Evolutionary conservation across 92 coral and sea anemone species (phyloP).

Genomic region (Bergia sp.): DNA sequence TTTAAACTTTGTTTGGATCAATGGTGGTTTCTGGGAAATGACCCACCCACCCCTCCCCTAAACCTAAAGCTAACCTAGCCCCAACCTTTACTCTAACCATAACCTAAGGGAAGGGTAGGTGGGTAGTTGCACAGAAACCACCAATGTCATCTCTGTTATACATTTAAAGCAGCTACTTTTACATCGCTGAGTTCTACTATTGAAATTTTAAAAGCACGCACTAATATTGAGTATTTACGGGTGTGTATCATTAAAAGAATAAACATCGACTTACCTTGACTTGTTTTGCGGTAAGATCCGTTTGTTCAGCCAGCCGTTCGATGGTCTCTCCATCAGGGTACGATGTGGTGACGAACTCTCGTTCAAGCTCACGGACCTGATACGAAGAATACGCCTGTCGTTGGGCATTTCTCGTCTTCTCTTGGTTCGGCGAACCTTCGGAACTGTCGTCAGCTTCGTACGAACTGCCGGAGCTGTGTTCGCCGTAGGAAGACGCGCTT

Average conservation of each 20-base stretch:
- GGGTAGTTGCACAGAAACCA: too few relatives aligned
- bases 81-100: too few relatives aligned
- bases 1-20: too few relatives aligned
- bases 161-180: too few relatives aligned
- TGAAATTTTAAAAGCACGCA: too few relatives aligned
- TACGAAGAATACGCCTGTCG: conserved; percentile 10
- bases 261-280: conserved; percentile 8
- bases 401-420: neutral
- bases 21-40: too few relatives aligned
- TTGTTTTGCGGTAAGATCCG: conserved; percentile 11
- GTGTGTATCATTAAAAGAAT: neutral
- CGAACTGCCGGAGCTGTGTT: neutral
- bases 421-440: conserved; percentile 17
- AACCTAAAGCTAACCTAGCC: too few relatives aligned
- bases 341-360: conserved; percentile 32
- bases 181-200: too few relatives aligned
- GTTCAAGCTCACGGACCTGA: conserved; percentile 36
- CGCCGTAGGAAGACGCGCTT: neutral
- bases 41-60: too few relatives aligned
- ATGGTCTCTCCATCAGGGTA: conserved; percentile 11
- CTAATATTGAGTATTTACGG: too few relatives aligned
- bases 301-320: conserved; percentile 12
- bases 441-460: conserved; percentile 13
- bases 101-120: too few relatives aligned
- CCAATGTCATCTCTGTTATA: too few relatives aligned